Evolutionary conservation across 2,797 vertebrate species (phyloP).

Genomic region (Anabacerthia variegaticeps): DNA sequence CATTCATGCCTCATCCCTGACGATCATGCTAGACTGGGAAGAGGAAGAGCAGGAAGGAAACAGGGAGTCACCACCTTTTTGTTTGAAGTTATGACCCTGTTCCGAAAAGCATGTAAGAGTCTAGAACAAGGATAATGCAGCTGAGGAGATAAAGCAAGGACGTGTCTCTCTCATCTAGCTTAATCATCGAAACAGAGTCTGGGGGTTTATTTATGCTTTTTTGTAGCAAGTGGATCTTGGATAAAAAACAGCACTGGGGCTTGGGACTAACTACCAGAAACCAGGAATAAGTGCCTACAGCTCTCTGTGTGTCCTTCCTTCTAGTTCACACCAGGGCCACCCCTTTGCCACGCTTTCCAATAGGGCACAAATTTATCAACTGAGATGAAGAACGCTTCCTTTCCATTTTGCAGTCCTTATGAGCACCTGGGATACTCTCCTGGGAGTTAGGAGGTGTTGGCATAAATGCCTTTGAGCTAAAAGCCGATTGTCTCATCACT

Average conservation of each 20-base stretch:
- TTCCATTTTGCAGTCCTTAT: neutral
- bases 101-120: neutral
- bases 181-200: neutral
- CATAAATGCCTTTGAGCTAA: neutral
- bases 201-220: neutral
- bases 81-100: conserved; percentile 38
- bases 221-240: neutral
- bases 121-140: neutral
- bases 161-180: neutral
- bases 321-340: neutral
- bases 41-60: conserved; percentile 64
- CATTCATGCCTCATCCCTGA: conserved; percentile 15
- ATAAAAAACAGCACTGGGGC: neutral
- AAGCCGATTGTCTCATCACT: neutral
- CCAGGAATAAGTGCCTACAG: neutral
- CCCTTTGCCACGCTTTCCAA: neutral
- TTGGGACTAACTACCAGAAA: neutral
- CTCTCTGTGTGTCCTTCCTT: neutral
- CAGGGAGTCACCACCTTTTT: conserved; percentile 35
- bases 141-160: neutral
- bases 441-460: neutral
- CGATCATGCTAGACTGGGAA: neutral
- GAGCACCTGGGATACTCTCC: neutral
- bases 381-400: neutral
- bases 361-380: neutral